Conservation (phyloP, 2,888 invertebrate species). For the Apamea monoglypha region DNA sequence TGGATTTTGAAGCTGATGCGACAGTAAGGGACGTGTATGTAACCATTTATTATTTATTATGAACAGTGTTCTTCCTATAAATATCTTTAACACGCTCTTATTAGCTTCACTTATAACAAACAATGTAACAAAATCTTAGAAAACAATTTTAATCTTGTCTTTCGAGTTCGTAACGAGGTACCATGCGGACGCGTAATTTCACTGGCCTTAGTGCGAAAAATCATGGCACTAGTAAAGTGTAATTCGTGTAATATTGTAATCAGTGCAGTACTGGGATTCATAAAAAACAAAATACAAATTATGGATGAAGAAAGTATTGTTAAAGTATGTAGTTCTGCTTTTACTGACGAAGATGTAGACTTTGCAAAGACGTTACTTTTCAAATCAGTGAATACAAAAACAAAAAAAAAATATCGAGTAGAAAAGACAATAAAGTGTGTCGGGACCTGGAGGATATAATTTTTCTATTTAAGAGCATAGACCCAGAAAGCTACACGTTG, state of each 20-base stretch:
- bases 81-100: no score
- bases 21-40: not conserved
- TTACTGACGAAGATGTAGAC: not conserved
- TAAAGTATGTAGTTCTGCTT: not conserved
- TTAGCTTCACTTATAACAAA: no score
- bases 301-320: not conserved
- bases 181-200: no score
- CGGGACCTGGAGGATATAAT: not conserved
- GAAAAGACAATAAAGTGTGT: not conserved
- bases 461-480: not conserved
- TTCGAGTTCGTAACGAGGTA: no score
- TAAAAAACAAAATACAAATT: no score
- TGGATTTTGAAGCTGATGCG: not conserved
- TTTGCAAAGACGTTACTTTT: not conserved
- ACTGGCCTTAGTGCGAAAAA: no score
- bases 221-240: no score
- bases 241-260: no score
- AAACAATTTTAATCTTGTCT: not conserved
- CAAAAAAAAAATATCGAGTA: not conserved
- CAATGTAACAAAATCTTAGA: no score
- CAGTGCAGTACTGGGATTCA: no score
- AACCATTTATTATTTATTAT: not conserved
- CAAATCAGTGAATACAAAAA: not conserved
- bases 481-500: not conserved
- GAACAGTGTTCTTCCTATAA: not conserved